phyloP scores from a whole-genome alignment of 2,888 invertebrate species.

The Xanthorhoe designata region DNA sequence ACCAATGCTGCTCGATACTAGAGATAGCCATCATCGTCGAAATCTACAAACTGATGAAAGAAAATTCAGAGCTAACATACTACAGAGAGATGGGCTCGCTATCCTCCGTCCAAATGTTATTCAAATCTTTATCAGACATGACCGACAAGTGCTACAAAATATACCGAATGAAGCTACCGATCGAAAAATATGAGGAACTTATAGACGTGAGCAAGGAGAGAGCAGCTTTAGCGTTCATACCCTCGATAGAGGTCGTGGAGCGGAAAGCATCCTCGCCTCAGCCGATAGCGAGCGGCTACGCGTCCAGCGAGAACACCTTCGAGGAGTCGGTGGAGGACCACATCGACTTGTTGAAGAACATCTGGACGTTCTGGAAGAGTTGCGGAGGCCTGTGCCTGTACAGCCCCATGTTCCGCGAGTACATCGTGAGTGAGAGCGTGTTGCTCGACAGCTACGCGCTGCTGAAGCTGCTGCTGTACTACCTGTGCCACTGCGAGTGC shows the following conservation, averaged over 20 bases:
- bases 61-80: slow-evolving; percentile 63
- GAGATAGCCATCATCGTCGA: slow-evolving; percentile 87
- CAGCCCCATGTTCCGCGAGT: slow-evolving; percentile 83
- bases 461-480: slow-evolving; percentile 67
- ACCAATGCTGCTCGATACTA: slow-evolving; percentile 85
- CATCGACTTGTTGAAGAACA: slow-evolving; percentile 70
- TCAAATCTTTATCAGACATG: slow-evolving; percentile 70
- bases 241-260: slow-evolving; percentile 36
- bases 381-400: slow-evolving; percentile 82
- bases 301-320: slow-evolving; percentile 44
- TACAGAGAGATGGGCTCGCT: slow-evolving; percentile 70
- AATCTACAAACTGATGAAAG: slow-evolving; percentile 78
- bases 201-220: slow-evolving; percentile 63
- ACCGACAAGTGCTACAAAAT: slow-evolving; percentile 71
- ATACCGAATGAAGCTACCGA: slow-evolving; percentile 65
- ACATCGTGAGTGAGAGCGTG: slow-evolving; percentile 69
- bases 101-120: slow-evolving; percentile 75
- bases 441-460: slow-evolving; percentile 70
- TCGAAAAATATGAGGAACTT: slow-evolving; percentile 63
- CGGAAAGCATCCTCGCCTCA: slow-evolving; percentile 53
- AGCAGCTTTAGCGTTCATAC: slow-evolving; percentile 53
- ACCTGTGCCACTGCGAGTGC: slow-evolving; percentile 55
- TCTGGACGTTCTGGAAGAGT: slow-evolving; percentile 81
- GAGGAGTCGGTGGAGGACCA: slow-evolving; percentile 58
- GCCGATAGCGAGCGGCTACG: slow-evolving; percentile 48